Evolutionary conservation across 1,140 invertebrate species (phyloP).

Genomic region (Fopius arisanus): DNA sequence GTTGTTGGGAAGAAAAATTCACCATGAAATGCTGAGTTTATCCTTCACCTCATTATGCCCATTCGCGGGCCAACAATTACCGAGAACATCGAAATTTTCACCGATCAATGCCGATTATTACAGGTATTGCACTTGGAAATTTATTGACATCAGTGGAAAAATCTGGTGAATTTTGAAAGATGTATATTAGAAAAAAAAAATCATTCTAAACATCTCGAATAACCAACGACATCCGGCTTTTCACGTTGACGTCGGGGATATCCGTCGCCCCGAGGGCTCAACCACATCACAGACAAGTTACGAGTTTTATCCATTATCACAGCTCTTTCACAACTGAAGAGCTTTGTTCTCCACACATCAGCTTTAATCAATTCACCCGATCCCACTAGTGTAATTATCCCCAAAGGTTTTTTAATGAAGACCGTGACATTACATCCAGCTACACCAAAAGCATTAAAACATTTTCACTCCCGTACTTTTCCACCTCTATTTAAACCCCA

Average conservation of each 20-base stretch:
- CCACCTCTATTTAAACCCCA: background rate
- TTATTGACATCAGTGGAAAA: no score
- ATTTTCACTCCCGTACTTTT: background rate
- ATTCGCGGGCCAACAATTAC: background rate
- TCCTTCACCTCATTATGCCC: background rate
- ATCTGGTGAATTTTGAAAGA: no score
- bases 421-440: background rate
- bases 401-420: background rate
- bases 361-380: background rate
- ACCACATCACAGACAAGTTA: background rate
- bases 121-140: no score
- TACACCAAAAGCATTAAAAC: no score
- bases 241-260: slow-evolving; percentile 8
- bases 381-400: background rate
- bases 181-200: no score
- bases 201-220: no score
- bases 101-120: background rate
- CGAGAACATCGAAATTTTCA: no score
- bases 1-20: background rate
- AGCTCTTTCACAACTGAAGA: background rate
- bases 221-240: background rate
- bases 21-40: background rate
- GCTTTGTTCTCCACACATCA: background rate
- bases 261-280: background rate
- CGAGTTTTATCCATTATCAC: background rate